Percentiles rank a stretch among this genome's conserved stretches.
These are phyloP conservation scores for Scotopteryx bipunctaria DNA, from an alignment of 2,888 invertebrate genomes.

Conservation along the genomic window DNA sequence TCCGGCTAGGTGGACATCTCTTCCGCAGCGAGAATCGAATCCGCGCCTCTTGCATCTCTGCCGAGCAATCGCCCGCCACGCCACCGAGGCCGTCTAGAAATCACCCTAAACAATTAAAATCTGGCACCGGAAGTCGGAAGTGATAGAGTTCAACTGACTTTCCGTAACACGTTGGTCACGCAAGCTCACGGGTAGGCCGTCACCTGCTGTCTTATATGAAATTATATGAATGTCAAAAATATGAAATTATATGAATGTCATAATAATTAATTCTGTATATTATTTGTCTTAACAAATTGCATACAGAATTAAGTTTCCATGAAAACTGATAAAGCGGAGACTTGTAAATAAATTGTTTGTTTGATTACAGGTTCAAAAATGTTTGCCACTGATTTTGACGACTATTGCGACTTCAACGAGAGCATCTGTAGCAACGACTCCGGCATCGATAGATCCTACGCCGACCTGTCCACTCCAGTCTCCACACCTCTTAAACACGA, in stretches of 20 bases:
- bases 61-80: too few relatives aligned
- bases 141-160: slow-evolving; percentile 81
- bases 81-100: too few relatives aligned
- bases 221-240: too few relatives aligned
- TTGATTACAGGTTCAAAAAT: slow-evolving; percentile 57
- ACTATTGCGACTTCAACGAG: slow-evolving; percentile 77
- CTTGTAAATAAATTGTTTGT: too few relatives aligned
- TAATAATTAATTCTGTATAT: too few relatives aligned
- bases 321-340: too few relatives aligned
- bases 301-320: too few relatives aligned
- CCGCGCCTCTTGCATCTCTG: too few relatives aligned
- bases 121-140: slow-evolving; percentile 72
- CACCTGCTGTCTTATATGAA: slow-evolving; percentile 65
- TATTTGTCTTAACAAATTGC: too few relatives aligned
- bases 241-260: too few relatives aligned
- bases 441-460: slow-evolving; percentile 86
- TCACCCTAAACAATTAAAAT: slow-evolving; percentile 52
- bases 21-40: too few relatives aligned
- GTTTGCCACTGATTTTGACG: slow-evolving; percentile 72
- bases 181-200: slow-evolving; percentile 46
- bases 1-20: too few relatives aligned
- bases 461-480: slow-evolving; percentile 53
- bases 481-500: slow-evolving; percentile 68
- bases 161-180: slow-evolving; percentile 67
- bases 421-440: slow-evolving; percentile 88